phyloP scores from a whole-genome alignment of 2,113 vertebrate species.

The Syrmaticus mikado region DNA sequence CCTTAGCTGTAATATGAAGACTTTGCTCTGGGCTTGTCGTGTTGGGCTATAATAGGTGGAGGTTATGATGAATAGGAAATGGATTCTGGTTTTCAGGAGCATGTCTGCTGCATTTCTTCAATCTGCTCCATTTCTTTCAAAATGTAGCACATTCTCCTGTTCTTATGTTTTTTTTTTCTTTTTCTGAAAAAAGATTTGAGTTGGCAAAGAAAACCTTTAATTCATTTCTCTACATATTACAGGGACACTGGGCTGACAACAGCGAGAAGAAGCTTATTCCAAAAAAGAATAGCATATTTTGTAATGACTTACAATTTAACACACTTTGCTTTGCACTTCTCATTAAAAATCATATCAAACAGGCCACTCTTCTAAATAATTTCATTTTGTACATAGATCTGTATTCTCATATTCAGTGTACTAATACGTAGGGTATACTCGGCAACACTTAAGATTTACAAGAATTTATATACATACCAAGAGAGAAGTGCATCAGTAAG shows the following conservation, averaged over 20 bases:
- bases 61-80: constrained; percentile 50
- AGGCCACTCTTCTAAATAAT: not conserved
- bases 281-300: not conserved
- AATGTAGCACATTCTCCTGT: not conserved
- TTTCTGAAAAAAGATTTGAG: not conserved
- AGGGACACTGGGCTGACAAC: not conserved
- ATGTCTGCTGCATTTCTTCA: constrained; percentile 21
- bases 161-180: not conserved
- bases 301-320: not conserved
- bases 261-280: not conserved
- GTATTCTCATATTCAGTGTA: not conserved
- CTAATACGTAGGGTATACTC: not conserved
- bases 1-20: not conserved
- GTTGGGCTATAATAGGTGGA: constrained; percentile 41
- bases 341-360: not conserved
- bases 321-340: not conserved
- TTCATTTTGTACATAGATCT: not conserved
- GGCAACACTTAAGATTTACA: not conserved
- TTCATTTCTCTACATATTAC: not conserved
- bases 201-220: not conserved
- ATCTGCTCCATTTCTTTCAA: not conserved
- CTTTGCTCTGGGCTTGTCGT: constrained; percentile 44
- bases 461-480: not conserved
- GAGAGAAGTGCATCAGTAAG: not conserved
- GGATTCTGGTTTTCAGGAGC: constrained; percentile 49